Evolutionary conservation across 1,140 invertebrate species (phyloP).

Genomic region (Pectinophora gossypiella): DNA sequence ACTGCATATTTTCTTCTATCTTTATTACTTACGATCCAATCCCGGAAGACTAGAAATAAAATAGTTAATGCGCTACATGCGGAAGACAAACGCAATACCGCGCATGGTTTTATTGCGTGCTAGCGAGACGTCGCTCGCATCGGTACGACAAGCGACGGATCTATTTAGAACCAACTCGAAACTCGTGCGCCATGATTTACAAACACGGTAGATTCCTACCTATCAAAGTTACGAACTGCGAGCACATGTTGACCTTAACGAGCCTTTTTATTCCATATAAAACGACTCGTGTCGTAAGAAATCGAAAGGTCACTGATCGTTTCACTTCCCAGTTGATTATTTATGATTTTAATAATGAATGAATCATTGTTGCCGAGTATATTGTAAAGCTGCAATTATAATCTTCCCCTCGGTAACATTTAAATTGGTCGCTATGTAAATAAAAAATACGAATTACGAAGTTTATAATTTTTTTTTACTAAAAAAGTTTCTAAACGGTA

Average conservation of each 20-base stretch:
- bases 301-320: conserved; percentile 37
- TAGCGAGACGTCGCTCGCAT: no score
- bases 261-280: conserved; percentile 41
- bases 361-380: background rate
- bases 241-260: conserved; percentile 36
- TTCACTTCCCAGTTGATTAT: conserved; percentile 35
- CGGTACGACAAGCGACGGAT: background rate
- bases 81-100: conserved; percentile 27
- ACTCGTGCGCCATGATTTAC: conserved; percentile 18
- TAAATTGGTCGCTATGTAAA: no score
- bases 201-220: conserved; percentile 2
- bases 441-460: no score
- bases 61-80: conserved; percentile 26
- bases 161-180: conserved; percentile 25
- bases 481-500: no score
- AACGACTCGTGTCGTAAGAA: conserved; percentile 15
- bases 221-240: background rate
- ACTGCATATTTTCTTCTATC: no score
- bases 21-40: no score
- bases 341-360: background rate
- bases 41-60: conserved; percentile 27
- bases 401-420: no score
- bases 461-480: no score
- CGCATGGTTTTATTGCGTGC: conserved; percentile 21
- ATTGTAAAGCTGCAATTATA: no score